Percentiles rank a stretch among this genome's conserved stretches.
Conservation (phyloP, 1,140 invertebrate genomes). For the Araneus ventricosus region DNA sequence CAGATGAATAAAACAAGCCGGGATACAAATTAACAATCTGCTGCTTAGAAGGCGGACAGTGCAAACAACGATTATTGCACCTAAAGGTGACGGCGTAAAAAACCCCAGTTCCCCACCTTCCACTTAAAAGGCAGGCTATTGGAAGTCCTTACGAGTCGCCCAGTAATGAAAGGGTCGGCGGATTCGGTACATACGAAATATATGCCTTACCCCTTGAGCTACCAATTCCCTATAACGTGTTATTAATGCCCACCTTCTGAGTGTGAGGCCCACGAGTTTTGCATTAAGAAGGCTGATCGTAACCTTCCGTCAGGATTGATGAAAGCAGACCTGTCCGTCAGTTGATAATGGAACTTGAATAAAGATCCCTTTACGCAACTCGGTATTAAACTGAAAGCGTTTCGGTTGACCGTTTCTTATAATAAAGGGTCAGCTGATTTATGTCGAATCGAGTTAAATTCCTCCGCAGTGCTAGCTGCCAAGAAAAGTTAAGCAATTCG, state of each 20-base stretch:
- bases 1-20: neutral
- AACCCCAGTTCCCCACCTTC: neutral
- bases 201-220: slow-evolving; percentile 25
- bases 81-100: slow-evolving; percentile 29
- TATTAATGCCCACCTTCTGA: slow-evolving; percentile 39
- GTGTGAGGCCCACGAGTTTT: slow-evolving; percentile 37
- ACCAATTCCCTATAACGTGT: slow-evolving; percentile 24
- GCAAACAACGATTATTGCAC: slow-evolving; percentile 43
- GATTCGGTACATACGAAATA: neutral
- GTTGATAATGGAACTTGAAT: slow-evolving; percentile 5
- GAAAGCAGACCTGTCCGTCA: slow-evolving; percentile 13
- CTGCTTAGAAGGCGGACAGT: slow-evolving; percentile 40
- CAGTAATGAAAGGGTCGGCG: slow-evolving; percentile 13
- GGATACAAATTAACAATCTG: neutral
- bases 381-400: too few species aligned
- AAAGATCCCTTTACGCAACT: neutral
- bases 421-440: too few species aligned
- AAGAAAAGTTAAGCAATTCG: too few species aligned
- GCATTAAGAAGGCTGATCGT: slow-evolving; percentile 3
- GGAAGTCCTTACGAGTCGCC: neutral
- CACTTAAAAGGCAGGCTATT: neutral
- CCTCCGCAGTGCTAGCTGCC: too few species aligned
- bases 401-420: too few species aligned
- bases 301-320: slow-evolving; percentile 29
- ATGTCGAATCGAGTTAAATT: too few species aligned